These are phyloP conservation scores for Apamea sordens DNA, from an alignment of 2,888 invertebrate species.

Conservation along the genomic window DNA sequence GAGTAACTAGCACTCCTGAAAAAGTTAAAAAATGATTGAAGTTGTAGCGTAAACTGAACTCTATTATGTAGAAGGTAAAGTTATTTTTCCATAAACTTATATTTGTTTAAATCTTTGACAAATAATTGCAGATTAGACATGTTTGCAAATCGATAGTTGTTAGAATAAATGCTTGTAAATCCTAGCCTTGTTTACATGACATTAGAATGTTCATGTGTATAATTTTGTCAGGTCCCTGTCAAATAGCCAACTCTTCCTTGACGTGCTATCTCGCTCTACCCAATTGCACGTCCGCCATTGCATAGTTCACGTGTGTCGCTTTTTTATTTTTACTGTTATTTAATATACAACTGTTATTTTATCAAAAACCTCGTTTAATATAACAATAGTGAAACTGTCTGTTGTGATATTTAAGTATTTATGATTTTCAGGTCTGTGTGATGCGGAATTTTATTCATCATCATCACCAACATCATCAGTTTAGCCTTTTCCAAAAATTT, in stretches of 20 bases:
- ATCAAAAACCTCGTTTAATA: background rate
- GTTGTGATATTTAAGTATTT: background rate
- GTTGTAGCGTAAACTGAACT: too few species aligned
- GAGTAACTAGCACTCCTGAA: too few species aligned
- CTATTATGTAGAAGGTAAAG: too few species aligned
- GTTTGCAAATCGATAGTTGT: background rate
- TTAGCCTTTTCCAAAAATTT: background rate
- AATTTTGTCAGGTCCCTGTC: background rate
- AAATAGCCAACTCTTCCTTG: background rate
- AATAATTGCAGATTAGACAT: background rate
- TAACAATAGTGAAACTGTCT: background rate
- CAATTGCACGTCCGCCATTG: background rate
- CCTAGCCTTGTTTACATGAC: too few species aligned
- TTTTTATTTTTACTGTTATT: background rate
- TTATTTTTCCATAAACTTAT: too few species aligned
- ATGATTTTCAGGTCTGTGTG: background rate
- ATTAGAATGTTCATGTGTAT: background rate
- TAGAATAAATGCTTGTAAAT: too few species aligned
- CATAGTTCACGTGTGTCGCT: background rate
- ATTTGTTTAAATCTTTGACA: too few species aligned
- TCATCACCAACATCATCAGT: background rate
- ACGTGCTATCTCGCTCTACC: background rate
- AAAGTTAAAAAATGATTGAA: too few species aligned
- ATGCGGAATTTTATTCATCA: background rate
- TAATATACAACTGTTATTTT: background rate